These are phyloP conservation scores for Campoletis raptor DNA, from an alignment of 2,888 invertebrate species.

Conservation along the genomic window DNA sequence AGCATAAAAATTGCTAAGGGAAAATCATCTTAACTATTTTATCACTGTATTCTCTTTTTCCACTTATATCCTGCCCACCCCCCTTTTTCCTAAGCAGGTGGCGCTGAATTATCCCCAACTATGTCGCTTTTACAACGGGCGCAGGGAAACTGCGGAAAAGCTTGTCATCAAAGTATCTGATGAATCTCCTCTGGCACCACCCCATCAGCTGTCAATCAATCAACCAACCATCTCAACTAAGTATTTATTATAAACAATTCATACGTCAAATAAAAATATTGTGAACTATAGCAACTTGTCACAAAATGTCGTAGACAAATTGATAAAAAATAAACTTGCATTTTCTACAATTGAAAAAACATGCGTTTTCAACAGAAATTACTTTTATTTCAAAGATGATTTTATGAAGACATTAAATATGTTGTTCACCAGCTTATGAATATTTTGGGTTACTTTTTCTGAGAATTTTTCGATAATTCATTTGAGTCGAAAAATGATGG, in stretches of 20 bases:
- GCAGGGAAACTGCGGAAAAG: too few relatives aligned
- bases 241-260: not conserved
- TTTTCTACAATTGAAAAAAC: not conserved
- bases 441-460: not conserved
- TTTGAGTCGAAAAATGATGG: not conserved
- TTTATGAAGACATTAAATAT: not conserved
- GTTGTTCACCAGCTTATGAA: not conserved
- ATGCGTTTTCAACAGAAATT: not conserved
- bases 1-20: constrained; percentile 75
- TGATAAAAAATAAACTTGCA: not conserved
- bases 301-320: not conserved
- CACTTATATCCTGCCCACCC: too few relatives aligned
- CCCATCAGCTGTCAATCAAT: too few relatives aligned
- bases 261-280: too few relatives aligned
- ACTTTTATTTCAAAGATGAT: not conserved
- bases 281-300: not conserved
- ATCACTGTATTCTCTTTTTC: not conserved
- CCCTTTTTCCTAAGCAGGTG: too few relatives aligned
- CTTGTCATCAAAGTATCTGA: too few relatives aligned
- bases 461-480: not conserved
- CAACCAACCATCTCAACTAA: too few relatives aligned
- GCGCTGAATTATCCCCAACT: too few relatives aligned
- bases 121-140: too few relatives aligned
- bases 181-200: too few relatives aligned
- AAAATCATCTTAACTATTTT: constrained; percentile 18